Evolutionary conservation across 2,888 invertebrate genomes (phyloP).

Genomic region (Sclerodermus sp.): DNA sequence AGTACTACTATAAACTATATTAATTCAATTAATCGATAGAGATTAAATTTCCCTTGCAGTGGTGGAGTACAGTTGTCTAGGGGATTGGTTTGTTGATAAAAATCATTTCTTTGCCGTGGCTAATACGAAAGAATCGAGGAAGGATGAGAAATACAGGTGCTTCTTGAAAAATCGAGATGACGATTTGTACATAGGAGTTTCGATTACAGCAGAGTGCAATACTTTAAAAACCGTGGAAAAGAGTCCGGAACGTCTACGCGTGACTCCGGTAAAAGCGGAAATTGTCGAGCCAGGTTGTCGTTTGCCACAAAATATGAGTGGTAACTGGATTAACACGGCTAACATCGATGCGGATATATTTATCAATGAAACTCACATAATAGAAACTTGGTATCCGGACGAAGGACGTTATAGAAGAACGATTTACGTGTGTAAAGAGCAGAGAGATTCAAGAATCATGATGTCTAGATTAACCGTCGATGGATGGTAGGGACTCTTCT

Average conservation of each 20-base stretch:
- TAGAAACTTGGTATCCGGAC: constrained; percentile 94
- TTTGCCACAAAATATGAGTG: constrained; percentile 89
- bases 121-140: constrained; percentile 92
- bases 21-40: constrained; percentile 1
- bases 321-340: constrained; percentile 96
- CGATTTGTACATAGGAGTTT: constrained; percentile 87
- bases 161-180: constrained; percentile 93
- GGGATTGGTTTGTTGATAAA: constrained; percentile 94
- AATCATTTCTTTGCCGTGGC: constrained; percentile 98
- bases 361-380: constrained; percentile 95
- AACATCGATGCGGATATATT: constrained; percentile 93
- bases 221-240: constrained; percentile 90
- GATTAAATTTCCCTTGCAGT: constrained; percentile 55
- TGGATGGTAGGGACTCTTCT: constrained; percentile 68
- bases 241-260: constrained; percentile 84
- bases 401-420: constrained; percentile 84
- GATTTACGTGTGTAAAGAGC: constrained; percentile 93
- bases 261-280: constrained; percentile 88
- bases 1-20: neutral
- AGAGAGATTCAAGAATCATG: constrained; percentile 87
- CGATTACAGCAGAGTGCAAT: constrained; percentile 92
- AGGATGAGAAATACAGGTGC: constrained; percentile 92
- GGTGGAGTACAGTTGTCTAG: constrained; percentile 89
- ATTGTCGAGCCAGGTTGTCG: constrained; percentile 89
- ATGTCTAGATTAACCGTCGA: constrained; percentile 96